Evolutionary conservation across 2,888 invertebrate genomes (phyloP), one percentile per base, ranked within the genome.

Genomic region (Helicoverpa assulta): DNA sequence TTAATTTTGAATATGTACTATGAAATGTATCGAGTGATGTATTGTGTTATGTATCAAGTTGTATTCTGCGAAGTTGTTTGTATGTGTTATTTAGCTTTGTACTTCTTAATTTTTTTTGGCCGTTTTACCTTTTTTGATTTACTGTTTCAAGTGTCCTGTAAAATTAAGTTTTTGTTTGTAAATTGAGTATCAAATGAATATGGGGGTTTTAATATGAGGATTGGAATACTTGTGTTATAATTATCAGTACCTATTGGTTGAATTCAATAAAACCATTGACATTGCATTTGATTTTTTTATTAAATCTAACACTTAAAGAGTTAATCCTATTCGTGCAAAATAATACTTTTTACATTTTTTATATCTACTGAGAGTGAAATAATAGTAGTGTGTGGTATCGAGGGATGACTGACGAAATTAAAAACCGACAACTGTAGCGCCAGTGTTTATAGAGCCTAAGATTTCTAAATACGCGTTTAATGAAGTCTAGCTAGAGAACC

Each of bases 301-400:
- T 92, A 91, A 88, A 84, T 89, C 93, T 94, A 93, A 89, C 83
- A 86, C 90, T 92, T 92, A 91, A 81, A 64, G 90, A 89, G 86
- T 91, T 93, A 94, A 91, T 88, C 88, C 91, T 94, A 94, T 86
- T 89, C 89, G 93, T 94, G 94, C 92, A 89, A 89, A 89, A 89
- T 72, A 85, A 86, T 88, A 83, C 91, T 95, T 94, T 95, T 92
- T 93, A 93, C 93, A 94, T 89, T 85, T 86, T 83, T 87, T 88
- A 89, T 29, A 75, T 43, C 54, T 68, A 75, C 51, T 33, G 40
- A 86, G 76, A 84, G 84, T 82, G 83, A 83, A 72, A 80, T 76
- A 81, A 80, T 80, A 82, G 71, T 33, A 82, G 79, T 51, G 76
- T 80, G 80, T 76, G 80, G 78, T 67, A 75, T 70, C 70, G 76